Conservation (phyloP, 2,113 vertebrate species). For the Symphodus melops region DNA sequence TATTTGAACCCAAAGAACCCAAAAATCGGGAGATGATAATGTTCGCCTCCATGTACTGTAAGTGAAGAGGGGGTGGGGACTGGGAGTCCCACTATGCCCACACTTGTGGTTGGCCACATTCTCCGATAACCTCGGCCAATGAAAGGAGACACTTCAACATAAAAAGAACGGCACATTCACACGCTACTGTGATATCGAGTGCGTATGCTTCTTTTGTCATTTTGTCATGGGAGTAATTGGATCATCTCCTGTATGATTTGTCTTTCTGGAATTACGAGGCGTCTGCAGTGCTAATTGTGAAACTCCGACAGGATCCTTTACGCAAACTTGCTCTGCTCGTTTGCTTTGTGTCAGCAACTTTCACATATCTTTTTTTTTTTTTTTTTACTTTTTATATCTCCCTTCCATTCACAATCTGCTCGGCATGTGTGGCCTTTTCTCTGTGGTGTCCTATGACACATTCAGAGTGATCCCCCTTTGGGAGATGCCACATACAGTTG, state of each 20-base stretch:
- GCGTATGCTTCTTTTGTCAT: conserved; percentile 44
- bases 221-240: conserved; percentile 27
- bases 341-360: conserved; percentile 16
- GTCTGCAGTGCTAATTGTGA: conserved; percentile 25
- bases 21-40: not conserved
- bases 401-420: conserved; percentile 26
- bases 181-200: conserved; percentile 22
- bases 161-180: conserved; percentile 32
- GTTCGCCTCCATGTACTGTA: not conserved
- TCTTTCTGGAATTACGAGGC: conserved; percentile 34
- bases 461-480: conserved; percentile 19
- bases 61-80: no score
- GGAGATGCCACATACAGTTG: conserved; percentile 3
- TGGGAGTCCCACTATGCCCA: not conserved
- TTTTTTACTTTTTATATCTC: conserved; percentile 12
- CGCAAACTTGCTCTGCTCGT: conserved; percentile 47
- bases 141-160: conserved; percentile 22
- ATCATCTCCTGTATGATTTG: conserved; percentile 38
- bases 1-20: no score
- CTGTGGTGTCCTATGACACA: conserved; percentile 18
- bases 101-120: not conserved
- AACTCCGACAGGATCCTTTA: conserved; percentile 43
- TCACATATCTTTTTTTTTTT: not conserved
- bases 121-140: conserved; percentile 8
- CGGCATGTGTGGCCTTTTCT: conserved; percentile 29